These are phyloP conservation scores for Ashinkailepas kermadecensis DNA, from an alignment of 2,888 invertebrate species.

Conservation along the genomic window DNA sequence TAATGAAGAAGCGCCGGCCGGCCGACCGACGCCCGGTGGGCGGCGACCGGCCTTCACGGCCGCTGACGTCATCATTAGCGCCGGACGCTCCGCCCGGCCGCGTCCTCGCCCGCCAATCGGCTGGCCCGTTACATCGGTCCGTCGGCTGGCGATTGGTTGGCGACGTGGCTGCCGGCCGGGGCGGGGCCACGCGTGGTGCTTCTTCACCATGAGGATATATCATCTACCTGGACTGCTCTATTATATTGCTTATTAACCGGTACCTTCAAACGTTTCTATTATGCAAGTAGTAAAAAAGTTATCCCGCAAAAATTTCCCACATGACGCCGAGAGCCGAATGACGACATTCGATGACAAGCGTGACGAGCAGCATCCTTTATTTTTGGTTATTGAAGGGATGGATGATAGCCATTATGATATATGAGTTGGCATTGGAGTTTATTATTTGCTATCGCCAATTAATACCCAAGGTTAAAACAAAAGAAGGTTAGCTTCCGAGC, in stretches of 20 bases:
- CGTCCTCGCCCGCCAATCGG: neutral
- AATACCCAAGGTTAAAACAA: too few species aligned
- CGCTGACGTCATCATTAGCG: slow-evolving; percentile 16
- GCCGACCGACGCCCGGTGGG: neutral
- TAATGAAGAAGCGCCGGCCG: slow-evolving; percentile 18
- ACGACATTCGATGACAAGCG: too few species aligned
- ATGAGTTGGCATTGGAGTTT: too few species aligned
- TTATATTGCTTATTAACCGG: slow-evolving; percentile 2
- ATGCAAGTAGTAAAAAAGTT: neutral
- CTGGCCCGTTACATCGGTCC: neutral
- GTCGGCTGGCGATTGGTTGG: neutral
- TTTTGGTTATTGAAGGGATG: too few species aligned
- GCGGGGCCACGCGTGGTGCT: neutral
- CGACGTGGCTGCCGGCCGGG: neutral
- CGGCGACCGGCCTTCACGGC: neutral
- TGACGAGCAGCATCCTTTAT: too few species aligned
- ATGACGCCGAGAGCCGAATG: too few species aligned
- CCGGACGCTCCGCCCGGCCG: neutral
- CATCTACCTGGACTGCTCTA: neutral
- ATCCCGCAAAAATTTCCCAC: too few species aligned
- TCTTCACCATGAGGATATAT: neutral
- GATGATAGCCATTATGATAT: too few species aligned
- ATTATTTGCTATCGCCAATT: too few species aligned
- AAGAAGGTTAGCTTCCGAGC: too few species aligned
- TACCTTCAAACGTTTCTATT: slow-evolving; percentile 6